Conservation (phyloP, 2,113 vertebrate genomes). For the Leucopternis melanops region DNA sequence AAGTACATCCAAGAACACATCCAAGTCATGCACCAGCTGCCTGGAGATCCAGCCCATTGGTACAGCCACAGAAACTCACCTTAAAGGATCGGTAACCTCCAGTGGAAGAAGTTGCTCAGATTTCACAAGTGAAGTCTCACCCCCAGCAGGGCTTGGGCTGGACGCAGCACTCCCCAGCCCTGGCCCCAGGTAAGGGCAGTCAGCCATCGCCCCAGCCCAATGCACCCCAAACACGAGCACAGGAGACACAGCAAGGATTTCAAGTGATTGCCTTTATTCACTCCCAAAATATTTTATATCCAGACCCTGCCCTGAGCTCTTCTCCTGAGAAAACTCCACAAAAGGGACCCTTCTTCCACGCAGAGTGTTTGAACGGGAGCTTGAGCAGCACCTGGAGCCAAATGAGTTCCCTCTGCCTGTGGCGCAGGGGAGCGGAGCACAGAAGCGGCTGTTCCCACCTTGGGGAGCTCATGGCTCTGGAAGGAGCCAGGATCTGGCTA, state of each 20-base stretch:
- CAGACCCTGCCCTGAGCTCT: not conserved
- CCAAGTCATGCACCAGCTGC: not conserved
- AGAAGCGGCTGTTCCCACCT: not conserved
- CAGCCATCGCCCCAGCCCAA: too few species aligned
- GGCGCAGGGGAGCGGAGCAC: accelerated
- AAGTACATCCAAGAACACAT: not conserved
- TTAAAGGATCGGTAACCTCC: accelerated
- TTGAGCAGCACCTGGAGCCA: not conserved
- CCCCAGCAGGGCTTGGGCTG: too few species aligned
- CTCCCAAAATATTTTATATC: accelerated
- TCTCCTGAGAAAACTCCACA: too few species aligned
- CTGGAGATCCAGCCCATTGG: not conserved
- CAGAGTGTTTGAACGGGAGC: accelerated
- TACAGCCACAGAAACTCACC: not conserved
- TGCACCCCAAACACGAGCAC: accelerated
- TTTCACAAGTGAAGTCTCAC: not conserved
- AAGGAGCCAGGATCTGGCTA: not conserved
- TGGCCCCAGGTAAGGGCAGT: too few species aligned
- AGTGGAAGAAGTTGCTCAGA: not conserved
- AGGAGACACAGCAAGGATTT: not conserved
- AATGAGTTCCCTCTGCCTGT: not conserved
- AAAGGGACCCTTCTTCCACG: accelerated
- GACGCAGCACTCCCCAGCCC: not conserved
- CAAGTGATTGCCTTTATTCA: not conserved
- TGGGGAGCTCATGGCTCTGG: not conserved